Evolutionary conservation across 2,888 invertebrate genomes (phyloP).

Genomic region (Kuschelorhynchus macadamiae): DNA sequence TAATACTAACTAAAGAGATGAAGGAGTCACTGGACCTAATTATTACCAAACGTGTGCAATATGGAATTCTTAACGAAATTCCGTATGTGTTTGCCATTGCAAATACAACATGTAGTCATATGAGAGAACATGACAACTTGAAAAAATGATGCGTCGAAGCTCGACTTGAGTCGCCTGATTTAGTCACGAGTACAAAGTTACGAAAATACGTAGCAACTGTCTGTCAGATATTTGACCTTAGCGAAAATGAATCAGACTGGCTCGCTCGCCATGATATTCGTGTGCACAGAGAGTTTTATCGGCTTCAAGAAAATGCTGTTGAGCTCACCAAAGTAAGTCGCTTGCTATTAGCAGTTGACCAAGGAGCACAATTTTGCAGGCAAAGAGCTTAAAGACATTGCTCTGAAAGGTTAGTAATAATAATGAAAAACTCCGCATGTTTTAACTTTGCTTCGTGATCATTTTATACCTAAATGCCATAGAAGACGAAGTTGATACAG

Average conservation of each 20-base stretch:
- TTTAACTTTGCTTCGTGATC: too few species aligned
- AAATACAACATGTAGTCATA: conserved; percentile 16
- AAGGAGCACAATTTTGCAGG: conserved; percentile 31
- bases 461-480: too few species aligned
- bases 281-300: conserved; percentile 55
- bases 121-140: conserved; percentile 48
- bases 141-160: conserved; percentile 37
- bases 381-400: background rate
- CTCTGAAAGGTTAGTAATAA: background rate
- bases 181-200: conserved; percentile 54
- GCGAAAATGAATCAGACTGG: conserved; percentile 56
- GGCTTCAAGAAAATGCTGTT: conserved; percentile 55
- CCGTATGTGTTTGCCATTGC: conserved; percentile 47
- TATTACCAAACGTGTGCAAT: conserved; percentile 11
- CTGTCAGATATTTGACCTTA: conserved; percentile 55
- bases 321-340: conserved; percentile 56
- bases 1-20: conserved; percentile 39
- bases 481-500: too few species aligned
- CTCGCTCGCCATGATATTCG: conserved; percentile 55
- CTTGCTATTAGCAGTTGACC: conserved; percentile 53
- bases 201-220: conserved; percentile 57
- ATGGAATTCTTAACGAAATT: conserved; percentile 21
- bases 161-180: conserved; percentile 41
- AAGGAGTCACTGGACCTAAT: conserved; percentile 42
- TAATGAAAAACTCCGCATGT: too few species aligned